Evolutionary conservation across 1,140 invertebrate species (phyloP).

Genomic region (Eumeta japonica): DNA sequence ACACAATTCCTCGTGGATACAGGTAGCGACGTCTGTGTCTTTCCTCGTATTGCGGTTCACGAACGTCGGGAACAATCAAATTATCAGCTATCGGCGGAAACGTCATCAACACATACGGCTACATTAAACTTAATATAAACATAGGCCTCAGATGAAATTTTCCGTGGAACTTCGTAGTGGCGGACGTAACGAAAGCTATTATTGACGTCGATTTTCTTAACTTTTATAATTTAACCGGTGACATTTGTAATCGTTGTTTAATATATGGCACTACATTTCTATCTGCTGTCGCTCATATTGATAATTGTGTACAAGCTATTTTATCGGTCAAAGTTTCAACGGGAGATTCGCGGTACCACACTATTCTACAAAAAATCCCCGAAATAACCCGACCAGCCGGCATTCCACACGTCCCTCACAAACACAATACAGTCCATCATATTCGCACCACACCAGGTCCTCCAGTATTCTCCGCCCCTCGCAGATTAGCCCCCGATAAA

Average conservation of each 20-base stretch:
- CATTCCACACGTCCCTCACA: not conserved
- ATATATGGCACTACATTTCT: constrained; percentile 3
- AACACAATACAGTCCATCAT: constrained; percentile 4
- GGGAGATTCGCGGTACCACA: too few relatives aligned
- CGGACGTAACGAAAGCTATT: constrained; percentile 11
- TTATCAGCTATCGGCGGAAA: constrained; percentile 15
- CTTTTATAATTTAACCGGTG: too few relatives aligned
- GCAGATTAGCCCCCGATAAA: constrained; percentile 5
- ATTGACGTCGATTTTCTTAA: constrained; percentile 3
- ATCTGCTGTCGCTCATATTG: too few relatives aligned
- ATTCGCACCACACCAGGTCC: too few relatives aligned
- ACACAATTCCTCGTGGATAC: too few relatives aligned
- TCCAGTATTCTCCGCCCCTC: constrained; percentile 17
- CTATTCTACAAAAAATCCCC: constrained; percentile 3
- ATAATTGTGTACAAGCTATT: constrained; percentile 8
- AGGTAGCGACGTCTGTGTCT: too few relatives aligned
- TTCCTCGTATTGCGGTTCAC: not conserved
- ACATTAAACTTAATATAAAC: constrained; percentile 10
- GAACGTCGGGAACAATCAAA: constrained; percentile 6
- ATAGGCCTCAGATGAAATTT: too few relatives aligned
- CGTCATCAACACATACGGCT: constrained; percentile 14
- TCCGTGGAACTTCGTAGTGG: constrained; percentile 20
- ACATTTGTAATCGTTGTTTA: constrained; percentile 1
- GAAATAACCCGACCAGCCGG: constrained; percentile 4
- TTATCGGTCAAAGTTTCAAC: constrained; percentile 1